A percentile compares a stretch with the other conserved stretches of the same genome.
Evolutionary conservation across 1,140 invertebrate genomes (phyloP).

Genomic region (Nylanderia fulva): DNA sequence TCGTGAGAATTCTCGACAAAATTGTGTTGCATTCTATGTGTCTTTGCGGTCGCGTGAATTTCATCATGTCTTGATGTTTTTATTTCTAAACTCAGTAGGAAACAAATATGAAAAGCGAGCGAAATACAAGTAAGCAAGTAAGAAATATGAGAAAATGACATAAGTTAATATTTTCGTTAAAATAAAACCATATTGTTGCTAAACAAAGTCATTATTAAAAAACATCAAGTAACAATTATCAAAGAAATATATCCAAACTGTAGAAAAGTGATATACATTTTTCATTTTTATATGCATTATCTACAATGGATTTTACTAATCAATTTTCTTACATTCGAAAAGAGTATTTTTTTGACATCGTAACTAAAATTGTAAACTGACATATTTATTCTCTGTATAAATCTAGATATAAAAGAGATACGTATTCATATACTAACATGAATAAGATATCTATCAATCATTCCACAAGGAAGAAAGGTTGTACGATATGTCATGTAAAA

Average conservation of each 20-base stretch:
- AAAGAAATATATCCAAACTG: not conserved
- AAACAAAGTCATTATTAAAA: not conserved
- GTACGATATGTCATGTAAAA: constrained; percentile 16
- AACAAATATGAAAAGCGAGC: not conserved
- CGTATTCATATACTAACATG: not conserved
- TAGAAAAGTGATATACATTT: not conserved
- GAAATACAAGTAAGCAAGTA: not conserved
- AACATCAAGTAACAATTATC: not conserved
- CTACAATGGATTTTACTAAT: not conserved
- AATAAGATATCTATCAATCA: constrained; percentile 24
- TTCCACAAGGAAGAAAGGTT: not conserved
- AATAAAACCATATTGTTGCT: not conserved
- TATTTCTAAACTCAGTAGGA: constrained; percentile 5
- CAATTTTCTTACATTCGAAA: not conserved
- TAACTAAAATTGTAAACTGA: not conserved
- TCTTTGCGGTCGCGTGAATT: not conserved
- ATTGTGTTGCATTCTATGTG: constrained; percentile 6
- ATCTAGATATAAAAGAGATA: not conserved
- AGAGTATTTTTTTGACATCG: not conserved
- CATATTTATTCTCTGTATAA: not conserved
- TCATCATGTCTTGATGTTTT: not conserved
- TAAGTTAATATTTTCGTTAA: not conserved
- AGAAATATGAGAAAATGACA: not conserved
- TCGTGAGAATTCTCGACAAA: constrained; percentile 22
- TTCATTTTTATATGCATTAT: not conserved